Evolutionary conservation across 2,113 vertebrate genomes (phyloP).

Genomic region (Kryptolebias marmoratus): DNA sequence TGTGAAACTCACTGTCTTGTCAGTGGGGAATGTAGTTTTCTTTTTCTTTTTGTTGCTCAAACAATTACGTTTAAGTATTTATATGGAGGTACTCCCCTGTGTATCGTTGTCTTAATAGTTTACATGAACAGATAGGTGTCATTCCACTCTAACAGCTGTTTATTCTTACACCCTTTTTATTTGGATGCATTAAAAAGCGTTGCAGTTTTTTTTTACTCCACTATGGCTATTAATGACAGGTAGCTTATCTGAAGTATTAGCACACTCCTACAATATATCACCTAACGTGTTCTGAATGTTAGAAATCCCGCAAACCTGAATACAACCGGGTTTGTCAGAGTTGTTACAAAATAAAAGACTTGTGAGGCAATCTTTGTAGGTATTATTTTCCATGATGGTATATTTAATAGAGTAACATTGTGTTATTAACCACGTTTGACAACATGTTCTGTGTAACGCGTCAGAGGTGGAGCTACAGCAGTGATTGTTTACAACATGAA

Average conservation of each 20-base stretch:
- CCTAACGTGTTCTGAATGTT: slow-evolving; percentile 21
- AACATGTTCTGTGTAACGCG: slow-evolving; percentile 18
- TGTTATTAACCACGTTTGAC: slow-evolving; percentile 31
- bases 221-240: slow-evolving; percentile 41
- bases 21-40: slow-evolving; percentile 26
- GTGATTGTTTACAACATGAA: slow-evolving; percentile 39
- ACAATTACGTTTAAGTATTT: slow-evolving; percentile 33
- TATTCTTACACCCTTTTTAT: slow-evolving; percentile 42
- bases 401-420: slow-evolving; percentile 29
- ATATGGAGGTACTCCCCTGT: slow-evolving; percentile 52
- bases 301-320: slow-evolving; percentile 13
- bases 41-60: slow-evolving; percentile 44
- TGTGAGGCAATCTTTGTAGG: slow-evolving; percentile 6
- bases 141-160: slow-evolving; percentile 61
- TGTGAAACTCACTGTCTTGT: slow-evolving; percentile 17
- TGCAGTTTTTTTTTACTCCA: slow-evolving; percentile 28
- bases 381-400: slow-evolving; percentile 45
- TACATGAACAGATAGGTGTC: slow-evolving; percentile 53
- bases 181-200: slow-evolving; percentile 63
- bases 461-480: slow-evolving; percentile 34
- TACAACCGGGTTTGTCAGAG: slow-evolving; percentile 13
- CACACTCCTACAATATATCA: slow-evolving; percentile 44
- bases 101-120: slow-evolving; percentile 62
- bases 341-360: slow-evolving; percentile 24
- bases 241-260: slow-evolving; percentile 46